A percentile compares a stretch with the other conserved stretches of the same genome.
Evolutionary conservation across 2,888 invertebrate species (phyloP).

Genomic region (Spicauda simplicius): DNA sequence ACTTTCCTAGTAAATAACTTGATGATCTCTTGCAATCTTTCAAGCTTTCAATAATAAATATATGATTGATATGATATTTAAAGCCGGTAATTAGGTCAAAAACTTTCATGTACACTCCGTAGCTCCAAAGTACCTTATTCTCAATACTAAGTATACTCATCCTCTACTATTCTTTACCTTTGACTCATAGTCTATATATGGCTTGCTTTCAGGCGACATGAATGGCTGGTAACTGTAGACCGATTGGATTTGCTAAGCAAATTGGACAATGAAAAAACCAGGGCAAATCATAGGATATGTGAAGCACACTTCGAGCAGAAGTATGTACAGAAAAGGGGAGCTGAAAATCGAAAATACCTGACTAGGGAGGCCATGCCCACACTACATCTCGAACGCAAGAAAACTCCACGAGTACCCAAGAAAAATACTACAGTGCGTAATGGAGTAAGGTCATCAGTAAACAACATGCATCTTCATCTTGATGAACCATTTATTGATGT

Average conservation of each 20-base stretch:
- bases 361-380: neutral
- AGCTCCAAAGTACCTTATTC: no score
- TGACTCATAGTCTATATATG: neutral
- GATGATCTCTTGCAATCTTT: no score
- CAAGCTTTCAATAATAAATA: no score
- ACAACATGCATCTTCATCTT: neutral
- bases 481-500: neutral
- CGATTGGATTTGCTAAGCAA: neutral
- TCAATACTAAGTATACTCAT: no score
- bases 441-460: neutral
- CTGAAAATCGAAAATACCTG: neutral
- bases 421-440: neutral
- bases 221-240: neutral
- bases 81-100: no score
- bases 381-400: neutral
- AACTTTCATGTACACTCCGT: no score
- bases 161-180: no score
- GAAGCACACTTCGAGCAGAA: slow-evolving; percentile 1
- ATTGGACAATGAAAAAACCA: neutral
- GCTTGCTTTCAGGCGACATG: neutral
- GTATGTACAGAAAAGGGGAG: slow-evolving; percentile 3
- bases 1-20: no score
- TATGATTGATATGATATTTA: no score
- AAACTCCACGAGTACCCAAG: neutral
- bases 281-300: slow-evolving; percentile 3